Conservation (phyloP, 2,888 invertebrate genomes). For the Melinaea marsaeus region DNA sequence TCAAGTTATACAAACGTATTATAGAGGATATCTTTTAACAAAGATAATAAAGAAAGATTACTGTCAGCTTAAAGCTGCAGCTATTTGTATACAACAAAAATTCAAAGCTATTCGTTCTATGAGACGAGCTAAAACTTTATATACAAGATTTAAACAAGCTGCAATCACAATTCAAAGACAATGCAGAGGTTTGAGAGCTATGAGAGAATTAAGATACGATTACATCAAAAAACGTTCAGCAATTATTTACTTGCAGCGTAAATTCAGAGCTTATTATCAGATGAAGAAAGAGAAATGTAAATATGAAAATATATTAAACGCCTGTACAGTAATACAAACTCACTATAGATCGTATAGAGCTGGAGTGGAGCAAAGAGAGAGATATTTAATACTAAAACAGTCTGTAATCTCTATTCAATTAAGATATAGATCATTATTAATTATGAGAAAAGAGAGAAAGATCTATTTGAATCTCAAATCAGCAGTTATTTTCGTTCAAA, state of each 20-base stretch:
- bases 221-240: slow-evolving; percentile 45
- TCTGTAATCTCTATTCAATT: slow-evolving; percentile 48
- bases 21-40: slow-evolving; percentile 45
- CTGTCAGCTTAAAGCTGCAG: slow-evolving; percentile 51
- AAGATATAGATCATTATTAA: slow-evolving; percentile 51
- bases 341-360: slow-evolving; percentile 50
- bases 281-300: slow-evolving; percentile 53
- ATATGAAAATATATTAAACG: slow-evolving; percentile 53
- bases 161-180: slow-evolving; percentile 53
- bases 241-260: slow-evolving; percentile 44
- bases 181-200: slow-evolving; percentile 54
- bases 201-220: slow-evolving; percentile 46
- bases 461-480: slow-evolving; percentile 42
- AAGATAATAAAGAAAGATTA: slow-evolving; percentile 50
- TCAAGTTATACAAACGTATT: slow-evolving; percentile 45
- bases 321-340: slow-evolving; percentile 61
- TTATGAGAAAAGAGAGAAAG: slow-evolving; percentile 47
- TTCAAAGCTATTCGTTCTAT: slow-evolving; percentile 53
- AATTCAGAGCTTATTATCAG: slow-evolving; percentile 54
- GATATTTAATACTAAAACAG: slow-evolving; percentile 49
- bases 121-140: slow-evolving; percentile 57
- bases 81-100: slow-evolving; percentile 58
- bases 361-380: slow-evolving; percentile 45
- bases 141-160: slow-evolving; percentile 46
- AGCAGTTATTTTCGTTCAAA: slow-evolving; percentile 46